These are phyloP conservation scores for Peromyscus maniculatus DNA, from an alignment of 2,113 vertebrate species.

Conservation along the genomic window DNA sequence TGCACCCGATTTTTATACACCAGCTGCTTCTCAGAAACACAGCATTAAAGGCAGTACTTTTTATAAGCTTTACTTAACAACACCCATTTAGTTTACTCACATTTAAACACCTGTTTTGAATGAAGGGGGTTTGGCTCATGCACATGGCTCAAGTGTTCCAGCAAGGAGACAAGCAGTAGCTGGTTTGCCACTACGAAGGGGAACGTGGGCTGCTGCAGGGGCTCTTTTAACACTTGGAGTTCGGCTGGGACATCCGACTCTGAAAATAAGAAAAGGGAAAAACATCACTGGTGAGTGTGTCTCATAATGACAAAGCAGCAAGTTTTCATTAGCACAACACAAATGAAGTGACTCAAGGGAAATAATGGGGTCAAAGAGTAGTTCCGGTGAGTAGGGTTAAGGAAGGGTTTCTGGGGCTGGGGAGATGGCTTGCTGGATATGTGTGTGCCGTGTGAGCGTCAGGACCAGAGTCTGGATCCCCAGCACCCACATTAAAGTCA, in stretches of 20 bases:
- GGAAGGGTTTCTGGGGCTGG: background rate
- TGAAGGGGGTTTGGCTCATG: conserved; percentile 92
- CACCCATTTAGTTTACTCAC: conserved; percentile 85
- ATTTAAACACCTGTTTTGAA: conserved; percentile 93
- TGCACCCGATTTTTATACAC: background rate
- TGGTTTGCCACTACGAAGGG: conserved; percentile 96
- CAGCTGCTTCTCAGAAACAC: background rate
- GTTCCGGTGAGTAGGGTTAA: background rate
- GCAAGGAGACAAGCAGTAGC: conserved; percentile 94
- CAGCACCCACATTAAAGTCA: background rate
- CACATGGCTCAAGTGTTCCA: conserved; percentile 96
- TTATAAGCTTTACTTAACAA: background rate
- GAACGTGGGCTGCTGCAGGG: conserved; percentile 88
- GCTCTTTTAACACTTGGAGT: conserved; percentile 88
- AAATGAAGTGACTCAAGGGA: background rate
- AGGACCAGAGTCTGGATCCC: background rate
- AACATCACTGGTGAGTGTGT: background rate
- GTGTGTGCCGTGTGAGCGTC: too few species aligned
- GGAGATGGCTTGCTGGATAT: background rate
- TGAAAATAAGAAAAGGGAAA: conserved; percentile 73
- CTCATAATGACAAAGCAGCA: background rate
- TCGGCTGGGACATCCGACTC: conserved; percentile 93
- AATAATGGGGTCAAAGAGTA: background rate
- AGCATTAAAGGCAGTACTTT: background rate
- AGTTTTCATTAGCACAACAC: background rate